These are phyloP conservation scores for Himalopsyche japonica DNA, from an alignment of 2,888 invertebrate species.

Conservation along the genomic window DNA sequence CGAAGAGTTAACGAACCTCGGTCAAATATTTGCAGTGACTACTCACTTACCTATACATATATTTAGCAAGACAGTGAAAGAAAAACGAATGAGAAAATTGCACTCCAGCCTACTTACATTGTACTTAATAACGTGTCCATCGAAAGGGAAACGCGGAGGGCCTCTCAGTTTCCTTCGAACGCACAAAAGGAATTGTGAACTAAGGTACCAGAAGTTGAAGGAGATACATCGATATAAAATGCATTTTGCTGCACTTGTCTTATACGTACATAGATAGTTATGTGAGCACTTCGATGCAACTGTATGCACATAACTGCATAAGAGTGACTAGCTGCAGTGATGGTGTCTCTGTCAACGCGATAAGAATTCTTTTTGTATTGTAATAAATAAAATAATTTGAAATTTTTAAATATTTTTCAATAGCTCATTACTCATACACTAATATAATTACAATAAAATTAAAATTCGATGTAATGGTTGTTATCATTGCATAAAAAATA, in stretches of 20 bases:
- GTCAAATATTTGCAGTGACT: neutral
- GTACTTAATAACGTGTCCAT: constrained; percentile 11
- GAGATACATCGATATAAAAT: constrained; percentile 36
- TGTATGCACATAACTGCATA: constrained; percentile 15
- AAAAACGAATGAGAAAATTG: constrained; percentile 6
- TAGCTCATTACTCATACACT: neutral
- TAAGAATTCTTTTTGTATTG: neutral
- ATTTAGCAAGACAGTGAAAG: neutral
- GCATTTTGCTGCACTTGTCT: constrained; percentile 29
- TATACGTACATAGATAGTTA: constrained; percentile 5
- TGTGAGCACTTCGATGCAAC: constrained; percentile 10
- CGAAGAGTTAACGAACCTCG: neutral
- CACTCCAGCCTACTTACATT: neutral
- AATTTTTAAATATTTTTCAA: no score
- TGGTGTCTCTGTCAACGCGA: constrained; percentile 2
- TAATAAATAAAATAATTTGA: neutral
- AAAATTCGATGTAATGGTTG: neutral
- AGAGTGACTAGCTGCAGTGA: neutral
- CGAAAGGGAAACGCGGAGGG: constrained; percentile 38
- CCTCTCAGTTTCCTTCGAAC: constrained; percentile 39
- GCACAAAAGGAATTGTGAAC: constrained; percentile 40
- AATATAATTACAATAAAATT: neutral
- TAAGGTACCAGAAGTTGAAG: constrained; percentile 34
- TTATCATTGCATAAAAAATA: neutral
- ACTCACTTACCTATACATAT: neutral